Base-by-base conservation (phyloP, 1,140 invertebrate species). In the Zaprionus camerounensis region DNA sequence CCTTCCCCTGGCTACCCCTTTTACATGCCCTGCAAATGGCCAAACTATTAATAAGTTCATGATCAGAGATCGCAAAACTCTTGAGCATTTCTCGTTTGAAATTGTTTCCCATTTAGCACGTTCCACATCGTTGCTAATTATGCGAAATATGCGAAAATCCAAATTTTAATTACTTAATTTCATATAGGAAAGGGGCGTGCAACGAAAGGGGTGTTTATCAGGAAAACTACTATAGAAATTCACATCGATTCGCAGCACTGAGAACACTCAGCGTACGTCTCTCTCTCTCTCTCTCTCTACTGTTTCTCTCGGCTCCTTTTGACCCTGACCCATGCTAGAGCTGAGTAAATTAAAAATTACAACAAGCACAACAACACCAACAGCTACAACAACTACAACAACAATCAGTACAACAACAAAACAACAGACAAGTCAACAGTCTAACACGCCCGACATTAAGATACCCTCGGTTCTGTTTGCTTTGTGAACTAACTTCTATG, bases 111-210 rank as follows among this genome's bases (percentile, higher is more conserved):
- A 63, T 49, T n/a, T 17, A 28, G 34, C n/a, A 70, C 66, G 71
- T 74, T 66, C 66, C 51, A 51, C 57, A 38, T 28, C 28, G 51
- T 15, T 62, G 58, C 15, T 12, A 56, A 73, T 61, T 61, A 68
- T 73, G 51, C 31, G 36, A 57, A 70, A 38, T 41, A 51, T 51
- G 46, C 46, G 20, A 51, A 46, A 17, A 22, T 24, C 7, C 6
- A 13, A 24, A 51, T 51, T 12, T 12, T 12, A 24, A 51, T 22
- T 12, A 51, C 20, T 51, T 5, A 20, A 51, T 51, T 24, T 24
- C 11, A 24, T 22, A 13, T 46, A 6, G 0, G 15, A 9, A 9
- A 31, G 41, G n/a, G 41, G n/a, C 0, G 2, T 2, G 6, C n/a
- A 17, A n/a, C 0, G 5, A n/a, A n/a, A 2, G 38, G 15, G 15